Conservation (phyloP, 2,113 vertebrate genomes). For the Spilogale gracilis region DNA sequence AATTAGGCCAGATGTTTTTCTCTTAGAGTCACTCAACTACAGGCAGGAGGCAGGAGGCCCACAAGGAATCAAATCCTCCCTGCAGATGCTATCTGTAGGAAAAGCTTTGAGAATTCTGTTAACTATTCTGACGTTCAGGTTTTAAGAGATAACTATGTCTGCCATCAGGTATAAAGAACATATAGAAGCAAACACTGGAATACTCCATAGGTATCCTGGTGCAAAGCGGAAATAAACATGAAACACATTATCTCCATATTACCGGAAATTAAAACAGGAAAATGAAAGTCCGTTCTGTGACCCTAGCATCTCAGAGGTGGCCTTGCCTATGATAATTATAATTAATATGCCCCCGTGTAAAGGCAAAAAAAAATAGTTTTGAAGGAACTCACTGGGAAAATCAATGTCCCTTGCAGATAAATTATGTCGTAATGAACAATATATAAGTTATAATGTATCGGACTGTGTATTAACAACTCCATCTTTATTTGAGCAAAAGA, state of each 20-base stretch:
- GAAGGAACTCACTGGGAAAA: slow-evolving; percentile 35
- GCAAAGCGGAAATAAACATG: not conserved
- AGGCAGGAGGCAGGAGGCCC: not conserved
- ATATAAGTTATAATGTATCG: not conserved
- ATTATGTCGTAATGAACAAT: not conserved
- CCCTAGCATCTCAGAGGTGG: not conserved
- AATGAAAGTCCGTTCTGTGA: not conserved
- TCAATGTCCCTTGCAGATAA: slow-evolving; percentile 15
- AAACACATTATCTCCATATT: not conserved
- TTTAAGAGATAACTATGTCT: not conserved
- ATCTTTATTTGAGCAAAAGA: not conserved
- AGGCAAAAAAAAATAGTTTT: not conserved
- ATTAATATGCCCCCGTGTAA: not conserved
- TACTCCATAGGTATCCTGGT: not conserved
- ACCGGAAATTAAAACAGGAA: not conserved
- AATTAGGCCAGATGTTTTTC: slow-evolving; percentile 66
- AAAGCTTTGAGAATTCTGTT: not conserved
- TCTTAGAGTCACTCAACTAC: not conserved
- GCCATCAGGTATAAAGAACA: not conserved
- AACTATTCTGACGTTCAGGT: not conserved
- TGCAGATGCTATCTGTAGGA: not conserved
- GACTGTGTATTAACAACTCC: not conserved
- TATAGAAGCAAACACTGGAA: not conserved
- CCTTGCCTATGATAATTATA: slow-evolving; percentile 3
- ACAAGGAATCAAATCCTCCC: slow-evolving; percentile 1